Base-by-base conservation (phyloP, 2,797 vertebrate species). In the Sebastes kiyomatsui region DNA sequence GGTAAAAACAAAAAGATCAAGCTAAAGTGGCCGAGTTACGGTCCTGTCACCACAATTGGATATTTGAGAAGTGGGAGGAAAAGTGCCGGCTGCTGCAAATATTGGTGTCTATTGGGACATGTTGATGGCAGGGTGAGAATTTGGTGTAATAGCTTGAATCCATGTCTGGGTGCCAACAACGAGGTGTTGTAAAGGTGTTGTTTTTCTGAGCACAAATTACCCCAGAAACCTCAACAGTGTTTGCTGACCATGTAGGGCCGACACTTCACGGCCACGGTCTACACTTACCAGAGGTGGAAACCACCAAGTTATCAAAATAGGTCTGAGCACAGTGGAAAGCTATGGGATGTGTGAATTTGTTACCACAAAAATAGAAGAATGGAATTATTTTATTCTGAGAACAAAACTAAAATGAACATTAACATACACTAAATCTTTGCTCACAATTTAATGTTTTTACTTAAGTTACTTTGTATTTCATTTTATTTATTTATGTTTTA, bases 41-140 rank as follows among this genome's bases (percentile, higher is more conserved):
- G 14, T 73, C 59, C 60, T 70, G 75, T 80, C 82, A 72, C 10
- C 18, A 28, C 66, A 68, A 49, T 28, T 65, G 49, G 68, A 79
- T 70, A 16, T 64, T 71, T 66, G 59, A 64, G 67, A 38, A 49
- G 71, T 22, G 13, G 62, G 6, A 7, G n/a, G 20, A 46, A 75
- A 79, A 77, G 72, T 72, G 72, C 32, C 13, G 25, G 22, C 75
- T 67, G 38, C 5, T 75, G 28, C n/a, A 49, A 52, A 72, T 72
- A 62, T 68, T 52, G 66, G 30, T 75, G 67, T 81, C 30, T 77
- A 25, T 66, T 49, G 66, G 79, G 77, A 82, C 75, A 46, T 38
- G 59, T 60, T 82, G 74, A 80, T 56, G 73, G 46, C 23, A 32
- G 42, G 7, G 30, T 25, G 5, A 52, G 10, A 55, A 14, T 58